Evolutionary conservation across 1,140 invertebrate species (phyloP).

Genomic region (Nasonia giraulti): DNA sequence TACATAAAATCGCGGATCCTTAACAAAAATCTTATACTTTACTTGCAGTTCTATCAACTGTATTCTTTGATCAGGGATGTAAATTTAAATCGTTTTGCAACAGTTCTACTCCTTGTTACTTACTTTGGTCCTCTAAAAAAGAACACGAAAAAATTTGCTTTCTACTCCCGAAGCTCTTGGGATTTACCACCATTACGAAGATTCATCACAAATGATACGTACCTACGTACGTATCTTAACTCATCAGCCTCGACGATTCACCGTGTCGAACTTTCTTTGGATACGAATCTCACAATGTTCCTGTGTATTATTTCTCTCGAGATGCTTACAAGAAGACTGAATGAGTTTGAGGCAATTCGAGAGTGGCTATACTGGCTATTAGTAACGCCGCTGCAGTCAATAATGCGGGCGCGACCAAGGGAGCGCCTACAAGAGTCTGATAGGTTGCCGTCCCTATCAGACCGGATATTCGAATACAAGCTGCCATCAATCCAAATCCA

Average conservation of each 20-base stretch:
- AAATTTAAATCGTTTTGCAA: not conserved
- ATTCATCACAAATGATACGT: conserved; percentile 15
- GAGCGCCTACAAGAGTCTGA: conserved; percentile 63
- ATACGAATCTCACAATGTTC: conserved; percentile 36
- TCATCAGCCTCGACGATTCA: not conserved
- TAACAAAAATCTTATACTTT: not conserved
- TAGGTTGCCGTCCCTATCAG: conserved; percentile 66
- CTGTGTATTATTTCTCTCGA: not conserved
- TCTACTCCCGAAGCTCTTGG: not conserved
- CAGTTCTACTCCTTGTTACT: not conserved
- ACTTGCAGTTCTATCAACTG: not conserved
- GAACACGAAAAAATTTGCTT: conserved; percentile 5
- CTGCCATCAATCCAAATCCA: conserved; percentile 67
- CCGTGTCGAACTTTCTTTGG: conserved; percentile 37
- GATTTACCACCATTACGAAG: conserved; percentile 16
- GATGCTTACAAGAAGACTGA: conserved; percentile 66
- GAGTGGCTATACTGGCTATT: conserved; percentile 65
- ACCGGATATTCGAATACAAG: conserved; percentile 64
- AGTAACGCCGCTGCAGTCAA: conserved; percentile 64
- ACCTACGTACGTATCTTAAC: not conserved
- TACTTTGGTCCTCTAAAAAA: conserved; percentile 34
- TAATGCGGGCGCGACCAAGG: conserved; percentile 64
- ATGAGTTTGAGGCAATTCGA: conserved; percentile 68
- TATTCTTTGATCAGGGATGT: conserved; percentile 13
- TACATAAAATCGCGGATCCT: not conserved